Conservation (phyloP, 2,888 invertebrate genomes). For the Aporophyla lueneburgensis region DNA sequence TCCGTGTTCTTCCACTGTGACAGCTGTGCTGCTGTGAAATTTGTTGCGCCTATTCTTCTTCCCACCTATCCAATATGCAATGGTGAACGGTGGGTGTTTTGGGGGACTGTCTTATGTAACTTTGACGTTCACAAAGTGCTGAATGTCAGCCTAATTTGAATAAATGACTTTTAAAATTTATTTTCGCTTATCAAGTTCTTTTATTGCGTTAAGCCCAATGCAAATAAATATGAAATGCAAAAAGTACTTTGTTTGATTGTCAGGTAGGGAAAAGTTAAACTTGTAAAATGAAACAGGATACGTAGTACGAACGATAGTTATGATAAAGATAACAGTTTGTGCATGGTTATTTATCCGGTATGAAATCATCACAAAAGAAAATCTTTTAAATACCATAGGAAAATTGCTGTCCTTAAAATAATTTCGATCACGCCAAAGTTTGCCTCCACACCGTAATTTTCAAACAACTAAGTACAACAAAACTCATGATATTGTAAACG, state of each 20-base stretch:
- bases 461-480: slow-evolving; percentile 48
- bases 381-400: background rate
- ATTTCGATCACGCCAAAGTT: slow-evolving; percentile 34
- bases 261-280: too few species aligned
- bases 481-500: slow-evolving; percentile 46
- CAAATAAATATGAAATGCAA: too few species aligned
- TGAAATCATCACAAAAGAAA: background rate
- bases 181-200: too few species aligned
- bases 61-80: background rate
- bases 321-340: too few species aligned
- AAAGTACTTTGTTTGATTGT: too few species aligned
- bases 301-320: too few species aligned
- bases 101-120: background rate
- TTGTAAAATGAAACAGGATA: too few species aligned
- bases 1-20: background rate
- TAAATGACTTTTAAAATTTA: background rate
- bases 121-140: background rate
- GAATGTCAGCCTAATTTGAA: background rate
- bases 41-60: background rate
- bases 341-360: background rate
- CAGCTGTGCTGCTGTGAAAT: background rate
- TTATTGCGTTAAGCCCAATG: too few species aligned
- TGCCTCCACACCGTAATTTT: slow-evolving; percentile 8
- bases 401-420: slow-evolving; percentile 7
- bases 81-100: background rate